Evolutionary conservation across 64 coral and sea anemone genomes (phyloP).

Genomic region (Pocillopora verrucosa): DNA sequence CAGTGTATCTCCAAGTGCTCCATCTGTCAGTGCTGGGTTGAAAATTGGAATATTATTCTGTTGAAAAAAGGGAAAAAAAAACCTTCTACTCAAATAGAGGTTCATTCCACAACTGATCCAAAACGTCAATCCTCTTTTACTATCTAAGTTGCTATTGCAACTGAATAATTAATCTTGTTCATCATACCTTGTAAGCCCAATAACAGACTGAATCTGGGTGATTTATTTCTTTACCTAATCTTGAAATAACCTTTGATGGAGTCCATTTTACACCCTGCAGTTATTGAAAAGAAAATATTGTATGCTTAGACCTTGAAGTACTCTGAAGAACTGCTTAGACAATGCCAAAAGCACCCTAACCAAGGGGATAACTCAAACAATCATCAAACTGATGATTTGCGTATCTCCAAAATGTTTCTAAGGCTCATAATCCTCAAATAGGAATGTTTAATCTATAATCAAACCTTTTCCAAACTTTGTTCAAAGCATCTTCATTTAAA

Average conservation of each 20-base stretch:
- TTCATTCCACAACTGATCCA: neutral
- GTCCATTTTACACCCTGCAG: conserved; percentile 90
- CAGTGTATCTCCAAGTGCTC: conserved; percentile 86
- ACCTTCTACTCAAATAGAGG: neutral
- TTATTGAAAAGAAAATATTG: neutral
- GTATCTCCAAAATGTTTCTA: no score
- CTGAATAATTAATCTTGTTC: neutral
- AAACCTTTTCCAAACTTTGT: no score
- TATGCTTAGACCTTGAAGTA: neutral
- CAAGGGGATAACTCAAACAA: no score
- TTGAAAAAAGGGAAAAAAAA: conserved; percentile 3
- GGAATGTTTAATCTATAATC: no score
- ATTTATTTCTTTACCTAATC: conserved; percentile 95
- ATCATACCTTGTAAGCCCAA: conserved; percentile 85
- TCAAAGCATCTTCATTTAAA: no score
- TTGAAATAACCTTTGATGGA: conserved; percentile 86
- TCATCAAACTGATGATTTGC: no score
- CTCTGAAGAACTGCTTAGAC: neutral
- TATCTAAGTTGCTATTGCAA: no score
- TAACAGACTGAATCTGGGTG: conserved; percentile 95
- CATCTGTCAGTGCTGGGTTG: conserved; percentile 91
- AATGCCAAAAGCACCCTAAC: no score
- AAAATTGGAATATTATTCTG: conserved; percentile 97
- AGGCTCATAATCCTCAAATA: no score
- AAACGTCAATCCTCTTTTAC: no score